Conservation (phyloP, 2,888 invertebrate species). For the Cheilosia grossa region DNA sequence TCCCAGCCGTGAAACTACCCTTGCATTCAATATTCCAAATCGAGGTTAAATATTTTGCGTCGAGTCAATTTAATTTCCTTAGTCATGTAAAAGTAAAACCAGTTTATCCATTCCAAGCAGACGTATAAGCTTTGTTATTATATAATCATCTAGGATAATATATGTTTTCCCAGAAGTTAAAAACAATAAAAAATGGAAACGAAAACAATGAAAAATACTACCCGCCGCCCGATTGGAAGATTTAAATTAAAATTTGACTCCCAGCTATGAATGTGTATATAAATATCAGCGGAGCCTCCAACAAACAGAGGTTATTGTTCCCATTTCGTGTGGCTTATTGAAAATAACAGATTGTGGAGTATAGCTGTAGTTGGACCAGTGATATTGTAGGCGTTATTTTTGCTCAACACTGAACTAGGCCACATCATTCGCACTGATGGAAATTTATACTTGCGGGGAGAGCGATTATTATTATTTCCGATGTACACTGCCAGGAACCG, state of each 20-base stretch:
- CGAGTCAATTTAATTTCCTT: no score
- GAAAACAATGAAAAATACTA: conserved; percentile 3
- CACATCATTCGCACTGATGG: conserved; percentile 55
- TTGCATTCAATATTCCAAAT: no score
- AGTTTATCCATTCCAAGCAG: no score
- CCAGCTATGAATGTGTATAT: conserved; percentile 24
- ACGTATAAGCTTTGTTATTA: no score
- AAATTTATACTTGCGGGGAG: conserved; percentile 42
- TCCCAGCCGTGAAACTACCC: no score
- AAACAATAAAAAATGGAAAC: conserved; percentile 18
- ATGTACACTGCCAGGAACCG: conserved; percentile 16
- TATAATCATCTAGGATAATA: conserved; percentile 24
- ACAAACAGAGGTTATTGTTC: conserved; percentile 60
- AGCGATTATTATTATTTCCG: conserved; percentile 61
- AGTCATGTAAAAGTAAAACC: no score
- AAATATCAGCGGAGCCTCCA: neutral
- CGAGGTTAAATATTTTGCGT: no score
- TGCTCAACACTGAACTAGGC: conserved; percentile 46
- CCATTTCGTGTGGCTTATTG: conserved; percentile 53
- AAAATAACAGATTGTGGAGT: conserved; percentile 27
- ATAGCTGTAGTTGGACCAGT: neutral
- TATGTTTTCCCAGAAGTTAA: conserved; percentile 15
- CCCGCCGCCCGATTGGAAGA: conserved; percentile 42
- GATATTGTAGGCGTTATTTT: conserved; percentile 1
- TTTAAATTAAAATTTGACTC: conserved; percentile 64